These are phyloP conservation scores for Phalacrocorax brasilianus DNA, from an alignment of 2,113 vertebrate species.

Conservation along the genomic window DNA sequence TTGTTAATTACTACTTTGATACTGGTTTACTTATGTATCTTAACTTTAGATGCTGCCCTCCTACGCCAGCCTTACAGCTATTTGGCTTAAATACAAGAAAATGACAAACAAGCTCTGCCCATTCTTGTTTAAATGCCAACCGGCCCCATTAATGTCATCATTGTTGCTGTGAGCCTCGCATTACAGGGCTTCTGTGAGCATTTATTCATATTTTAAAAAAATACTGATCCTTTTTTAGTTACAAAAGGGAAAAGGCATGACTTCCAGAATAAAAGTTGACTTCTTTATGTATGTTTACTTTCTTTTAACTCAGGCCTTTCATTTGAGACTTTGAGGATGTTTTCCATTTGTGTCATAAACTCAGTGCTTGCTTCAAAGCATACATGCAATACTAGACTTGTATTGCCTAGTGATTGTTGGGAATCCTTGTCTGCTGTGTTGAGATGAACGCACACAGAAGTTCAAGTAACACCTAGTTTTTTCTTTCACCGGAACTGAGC, in stretches of 20 bases:
- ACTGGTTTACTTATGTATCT: background rate
- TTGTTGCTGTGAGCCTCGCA: background rate
- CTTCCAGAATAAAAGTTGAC: background rate
- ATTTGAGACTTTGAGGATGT: background rate
- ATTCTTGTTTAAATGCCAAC: background rate
- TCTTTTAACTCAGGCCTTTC: background rate
- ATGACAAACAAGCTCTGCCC: background rate
- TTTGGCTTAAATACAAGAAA: constrained; percentile 10
- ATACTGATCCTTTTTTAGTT: background rate
- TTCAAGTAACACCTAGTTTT: background rate
- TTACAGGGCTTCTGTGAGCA: background rate
- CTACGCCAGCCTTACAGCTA: background rate
- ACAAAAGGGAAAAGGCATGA: background rate
- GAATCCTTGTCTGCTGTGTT: background rate
- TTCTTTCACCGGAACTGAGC: background rate
- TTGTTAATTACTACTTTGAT: background rate
- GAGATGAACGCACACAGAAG: background rate
- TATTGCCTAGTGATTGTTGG: background rate
- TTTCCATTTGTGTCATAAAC: background rate
- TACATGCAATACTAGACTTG: background rate
- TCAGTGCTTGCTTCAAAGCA: background rate
- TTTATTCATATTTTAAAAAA: background rate
- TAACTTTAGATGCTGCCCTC: background rate
- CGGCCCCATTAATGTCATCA: background rate
- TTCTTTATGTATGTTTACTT: background rate